Base-by-base conservation (phyloP, 2,113 vertebrate species). In the Typhlomys cinereus region DNA sequence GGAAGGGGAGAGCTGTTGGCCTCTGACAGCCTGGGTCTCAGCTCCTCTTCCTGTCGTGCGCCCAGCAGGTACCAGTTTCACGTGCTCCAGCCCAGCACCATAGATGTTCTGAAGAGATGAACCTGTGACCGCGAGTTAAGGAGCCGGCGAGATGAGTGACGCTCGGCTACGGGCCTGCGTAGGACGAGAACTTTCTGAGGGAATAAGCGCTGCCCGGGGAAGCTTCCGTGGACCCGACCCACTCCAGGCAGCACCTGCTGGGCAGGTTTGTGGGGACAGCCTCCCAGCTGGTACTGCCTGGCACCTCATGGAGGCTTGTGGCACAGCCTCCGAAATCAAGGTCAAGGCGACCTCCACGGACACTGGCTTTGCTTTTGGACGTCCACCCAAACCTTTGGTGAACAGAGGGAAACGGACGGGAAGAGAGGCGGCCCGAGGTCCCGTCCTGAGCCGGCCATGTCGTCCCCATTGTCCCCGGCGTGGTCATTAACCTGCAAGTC, bases 221-320 rank as follows among this genome's bases (percentile, higher is more conserved):
- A 44, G 46, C 7, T 71, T 76, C 76, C 9, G 1, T 50, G n/a
- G n/a, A 8, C 71, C 41, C 23, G 54, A 29, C 13, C 54, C 34
- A 11, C 4, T n/a, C 75, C 27, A 25, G 83, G 66, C 0, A 21
- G 46, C 27, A 10, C 70, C 31, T 61, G 36, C 80, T 2, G 5
- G 13, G n/a, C 36, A 44, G 17, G 15, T 5, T 0, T 0, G 2
- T 4, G n/a, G 27, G 61, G 0, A 17, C 25, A 8, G 70, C 23
- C 10, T 7, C 70, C 3, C 3, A 21, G 54, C 17, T 41, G 21
- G 10, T 4, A 3, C n/a, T 52, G n/a, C 27, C 69, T 70, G 70
- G 70, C n/a, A 20, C 13, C 78, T 78, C 74, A 8, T 0, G 0
- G 64, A 59, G 48, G 57, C 10, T 46, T 36, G 5, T 0, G 1